phyloP scores from a whole-genome alignment of 2,888 invertebrate species.

The Autographa gamma region DNA sequence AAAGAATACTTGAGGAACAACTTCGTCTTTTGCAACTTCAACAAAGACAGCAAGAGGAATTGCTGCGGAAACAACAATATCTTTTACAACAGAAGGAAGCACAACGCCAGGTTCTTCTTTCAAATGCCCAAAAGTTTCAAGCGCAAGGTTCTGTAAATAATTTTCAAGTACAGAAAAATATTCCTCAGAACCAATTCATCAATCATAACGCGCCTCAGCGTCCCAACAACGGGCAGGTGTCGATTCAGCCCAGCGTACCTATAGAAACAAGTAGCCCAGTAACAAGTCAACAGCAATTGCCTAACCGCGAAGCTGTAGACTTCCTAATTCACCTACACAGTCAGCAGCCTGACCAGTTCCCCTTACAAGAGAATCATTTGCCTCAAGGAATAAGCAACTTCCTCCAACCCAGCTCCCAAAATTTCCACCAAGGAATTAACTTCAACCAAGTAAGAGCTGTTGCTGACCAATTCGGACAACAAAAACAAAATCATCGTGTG shows the following conservation, averaged over 20 bases:
- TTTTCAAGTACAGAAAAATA: conserved; percentile 75
- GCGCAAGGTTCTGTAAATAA: conserved; percentile 74
- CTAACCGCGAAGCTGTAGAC: conserved; percentile 89
- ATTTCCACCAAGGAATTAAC: conserved; percentile 75
- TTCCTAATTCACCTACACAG: conserved; percentile 84
- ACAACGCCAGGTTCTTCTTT: conserved; percentile 75
- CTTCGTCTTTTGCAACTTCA: conserved; percentile 90
- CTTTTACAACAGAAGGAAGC: conserved; percentile 85
- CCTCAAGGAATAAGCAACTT: conserved; percentile 82
- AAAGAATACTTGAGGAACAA: conserved; percentile 92
- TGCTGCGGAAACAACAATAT: conserved; percentile 90
- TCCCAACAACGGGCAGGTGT: conserved; percentile 76
- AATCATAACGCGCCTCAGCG: conserved; percentile 70
- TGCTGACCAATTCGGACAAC: conserved; percentile 72
- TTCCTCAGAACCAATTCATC: conserved; percentile 70
- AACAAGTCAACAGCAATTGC: conserved; percentile 88
- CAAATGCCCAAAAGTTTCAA: conserved; percentile 76
- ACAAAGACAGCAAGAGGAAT: conserved; percentile 91
- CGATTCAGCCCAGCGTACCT: conserved; percentile 86
- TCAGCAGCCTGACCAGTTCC: conserved; percentile 83
- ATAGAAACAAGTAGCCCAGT: conserved; percentile 74
- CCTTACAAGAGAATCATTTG: conserved; percentile 84
- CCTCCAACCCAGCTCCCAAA: conserved; percentile 74
- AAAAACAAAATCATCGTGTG: conserved; percentile 81
- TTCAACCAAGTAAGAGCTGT: conserved; percentile 74